A percentile compares a stretch with the other conserved stretches of the same genome.
These are phyloP conservation scores for Apocheima hispidaria DNA, from an alignment of 2,888 invertebrate genomes.

Conservation along the genomic window DNA sequence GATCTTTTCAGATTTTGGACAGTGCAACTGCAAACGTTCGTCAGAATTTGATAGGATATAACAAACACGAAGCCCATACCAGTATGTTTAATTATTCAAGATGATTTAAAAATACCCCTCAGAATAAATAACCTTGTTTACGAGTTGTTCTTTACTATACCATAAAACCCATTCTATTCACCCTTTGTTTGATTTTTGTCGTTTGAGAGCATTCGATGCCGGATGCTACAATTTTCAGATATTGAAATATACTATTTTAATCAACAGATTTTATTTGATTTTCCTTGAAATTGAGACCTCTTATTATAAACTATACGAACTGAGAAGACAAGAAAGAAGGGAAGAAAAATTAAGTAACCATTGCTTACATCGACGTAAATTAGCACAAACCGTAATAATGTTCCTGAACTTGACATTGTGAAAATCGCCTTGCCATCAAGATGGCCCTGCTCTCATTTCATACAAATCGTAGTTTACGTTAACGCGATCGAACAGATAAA, in stretches of 20 bases:
- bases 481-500: no score
- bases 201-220: background rate
- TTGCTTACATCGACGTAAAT: no score
- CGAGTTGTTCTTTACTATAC: background rate
- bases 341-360: no score
- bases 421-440: no score
- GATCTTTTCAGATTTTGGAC: constrained; percentile 6
- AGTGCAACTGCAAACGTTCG: constrained; percentile 5
- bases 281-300: no score
- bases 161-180: constrained; percentile 2
- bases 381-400: no score
- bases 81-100: constrained; percentile 59
- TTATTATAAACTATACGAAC: background rate
- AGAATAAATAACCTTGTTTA: constrained; percentile 18
- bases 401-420: no score
- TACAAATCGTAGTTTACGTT: no score
- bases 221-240: background rate
- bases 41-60: constrained; percentile 50
- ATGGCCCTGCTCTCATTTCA: no score
- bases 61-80: constrained; percentile 50
- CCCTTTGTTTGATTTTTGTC: constrained; percentile 13
- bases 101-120: constrained; percentile 58
- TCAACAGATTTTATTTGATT: no score
- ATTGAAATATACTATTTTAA: background rate
- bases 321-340: background rate